phyloP scores from a whole-genome alignment of 2,113 vertebrate genomes.

The Rafetus swinhoei region DNA sequence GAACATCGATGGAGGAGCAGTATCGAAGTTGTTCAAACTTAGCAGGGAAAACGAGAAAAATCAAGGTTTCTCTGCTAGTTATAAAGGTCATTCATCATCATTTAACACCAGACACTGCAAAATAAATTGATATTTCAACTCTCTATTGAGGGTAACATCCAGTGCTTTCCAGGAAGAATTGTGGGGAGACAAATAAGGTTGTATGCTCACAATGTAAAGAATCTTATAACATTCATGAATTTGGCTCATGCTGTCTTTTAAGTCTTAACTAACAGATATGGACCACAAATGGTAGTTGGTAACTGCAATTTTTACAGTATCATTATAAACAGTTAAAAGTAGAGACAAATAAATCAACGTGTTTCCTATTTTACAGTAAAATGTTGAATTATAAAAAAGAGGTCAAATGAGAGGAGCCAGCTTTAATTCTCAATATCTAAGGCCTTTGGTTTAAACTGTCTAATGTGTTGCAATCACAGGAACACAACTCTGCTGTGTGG shows the following conservation, averaged over 20 bases:
- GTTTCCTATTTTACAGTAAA: not conserved
- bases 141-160: slow-evolving; percentile 45
- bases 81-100: slow-evolving; percentile 53
- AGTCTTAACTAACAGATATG: slow-evolving; percentile 29
- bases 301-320: not conserved
- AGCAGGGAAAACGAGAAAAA: slow-evolving; percentile 8
- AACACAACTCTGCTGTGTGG: not conserved
- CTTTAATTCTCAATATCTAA: accelerated
- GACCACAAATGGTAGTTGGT: not conserved
- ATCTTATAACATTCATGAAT: accelerated
- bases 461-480: not conserved
- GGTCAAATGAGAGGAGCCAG: not conserved
- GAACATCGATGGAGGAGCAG: accelerated
- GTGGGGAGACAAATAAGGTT: not conserved
- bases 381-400: accelerated
- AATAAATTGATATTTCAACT: slow-evolving; percentile 53
- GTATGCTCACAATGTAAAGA: not conserved
- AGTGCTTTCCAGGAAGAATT: slow-evolving; percentile 3
- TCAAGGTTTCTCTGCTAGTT: slow-evolving; percentile 35
- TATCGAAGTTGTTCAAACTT: not conserved
- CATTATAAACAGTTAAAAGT: not conserved
- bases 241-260: not conserved
- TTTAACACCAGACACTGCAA: slow-evolving; percentile 40
- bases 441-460: not conserved
- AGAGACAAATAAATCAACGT: not conserved